Conservation (phyloP, 2,888 invertebrate species). For the Linnaemya vulpina region DNA sequence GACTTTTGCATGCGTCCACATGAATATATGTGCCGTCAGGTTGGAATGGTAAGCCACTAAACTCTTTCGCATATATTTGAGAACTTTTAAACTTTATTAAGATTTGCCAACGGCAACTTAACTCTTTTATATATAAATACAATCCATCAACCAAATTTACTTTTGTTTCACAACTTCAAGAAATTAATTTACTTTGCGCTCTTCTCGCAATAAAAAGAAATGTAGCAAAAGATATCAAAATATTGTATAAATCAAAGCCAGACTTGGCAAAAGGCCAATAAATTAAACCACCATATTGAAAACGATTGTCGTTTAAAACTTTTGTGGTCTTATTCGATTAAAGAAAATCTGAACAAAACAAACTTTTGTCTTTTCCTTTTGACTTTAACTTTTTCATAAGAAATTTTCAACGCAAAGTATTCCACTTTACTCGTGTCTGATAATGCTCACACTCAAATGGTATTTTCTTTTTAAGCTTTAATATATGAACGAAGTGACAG, state of each 20-base stretch:
- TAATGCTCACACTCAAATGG: constrained; percentile 51
- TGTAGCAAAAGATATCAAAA: background rate
- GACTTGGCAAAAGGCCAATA: constrained; percentile 64
- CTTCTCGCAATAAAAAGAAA: constrained; percentile 7
- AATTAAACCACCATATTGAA: constrained; percentile 67
- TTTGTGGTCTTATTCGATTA: constrained; percentile 52
- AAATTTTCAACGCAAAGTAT: constrained; percentile 37
- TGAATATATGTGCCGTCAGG: constrained; percentile 83
- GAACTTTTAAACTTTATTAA: background rate
- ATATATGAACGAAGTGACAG: background rate
- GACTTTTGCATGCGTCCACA: constrained; percentile 94
- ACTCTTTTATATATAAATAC: background rate
- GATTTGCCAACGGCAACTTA: background rate
- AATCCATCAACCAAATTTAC: background rate
- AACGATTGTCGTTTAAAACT: constrained; percentile 62
- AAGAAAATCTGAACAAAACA: constrained; percentile 25
- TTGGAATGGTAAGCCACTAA: constrained; percentile 81
- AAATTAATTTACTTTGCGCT: constrained; percentile 5
- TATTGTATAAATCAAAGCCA: background rate
- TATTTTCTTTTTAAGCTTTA: constrained; percentile 51
- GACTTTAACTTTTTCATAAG: background rate
- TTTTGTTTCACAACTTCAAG: constrained; percentile 7
- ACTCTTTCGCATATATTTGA: background rate
- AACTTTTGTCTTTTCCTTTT: constrained; percentile 34
- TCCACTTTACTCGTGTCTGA: constrained; percentile 51